Conservation (phyloP, 2,888 invertebrate species). For the Latrodectus elegans region DNA sequence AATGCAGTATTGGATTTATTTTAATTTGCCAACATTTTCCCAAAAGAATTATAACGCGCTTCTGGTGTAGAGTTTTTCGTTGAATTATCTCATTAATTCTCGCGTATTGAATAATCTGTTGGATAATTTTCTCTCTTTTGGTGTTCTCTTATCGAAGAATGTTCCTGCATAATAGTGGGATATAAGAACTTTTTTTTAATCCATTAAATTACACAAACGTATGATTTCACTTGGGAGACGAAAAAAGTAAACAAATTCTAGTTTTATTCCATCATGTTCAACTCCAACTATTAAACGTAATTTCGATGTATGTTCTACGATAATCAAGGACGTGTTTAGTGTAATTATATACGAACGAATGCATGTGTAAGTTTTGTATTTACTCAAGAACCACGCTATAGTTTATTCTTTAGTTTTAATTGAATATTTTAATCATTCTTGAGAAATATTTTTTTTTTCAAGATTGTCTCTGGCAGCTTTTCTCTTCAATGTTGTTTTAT, state of each 20-base stretch:
- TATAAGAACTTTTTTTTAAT: neutral
- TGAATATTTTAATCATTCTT: neutral
- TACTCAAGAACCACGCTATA: neutral
- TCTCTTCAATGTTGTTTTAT: no score
- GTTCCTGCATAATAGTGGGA: neutral
- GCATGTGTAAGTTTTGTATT: neutral
- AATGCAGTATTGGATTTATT: neutral
- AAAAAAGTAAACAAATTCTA: neutral
- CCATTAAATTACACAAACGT: neutral
- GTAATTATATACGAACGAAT: neutral
- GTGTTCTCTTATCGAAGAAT: slow-evolving; percentile 12
- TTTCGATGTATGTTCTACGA: neutral
- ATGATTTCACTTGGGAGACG: neutral
- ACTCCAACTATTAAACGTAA: neutral
- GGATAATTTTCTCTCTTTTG: slow-evolving; percentile 16
- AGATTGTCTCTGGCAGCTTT: neutral
- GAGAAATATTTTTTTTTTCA: neutral
- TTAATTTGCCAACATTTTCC: neutral
- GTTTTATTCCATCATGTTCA: neutral
- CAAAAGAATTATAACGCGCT: neutral
- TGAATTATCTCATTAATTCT: slow-evolving; percentile 30
- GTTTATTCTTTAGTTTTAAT: neutral
- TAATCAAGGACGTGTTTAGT: neutral
- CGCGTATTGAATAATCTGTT: slow-evolving; percentile 23
- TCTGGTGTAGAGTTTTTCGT: slow-evolving; percentile 12